These are phyloP conservation scores for Anorthoa munda DNA, from an alignment of 2,888 invertebrate genomes.

Conservation along the genomic window DNA sequence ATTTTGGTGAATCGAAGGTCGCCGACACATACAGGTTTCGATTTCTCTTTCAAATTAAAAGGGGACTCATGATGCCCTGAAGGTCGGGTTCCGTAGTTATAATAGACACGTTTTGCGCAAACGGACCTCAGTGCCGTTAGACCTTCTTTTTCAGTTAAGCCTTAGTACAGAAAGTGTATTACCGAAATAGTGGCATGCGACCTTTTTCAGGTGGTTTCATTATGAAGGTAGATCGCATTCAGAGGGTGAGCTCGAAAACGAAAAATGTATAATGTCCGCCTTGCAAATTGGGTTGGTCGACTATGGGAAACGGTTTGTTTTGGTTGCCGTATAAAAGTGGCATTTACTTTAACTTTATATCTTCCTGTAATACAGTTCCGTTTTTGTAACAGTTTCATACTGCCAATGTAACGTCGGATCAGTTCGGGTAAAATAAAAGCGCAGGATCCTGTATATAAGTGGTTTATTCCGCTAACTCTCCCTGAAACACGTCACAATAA, in stretches of 20 bases:
- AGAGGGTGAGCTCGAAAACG: constrained; percentile 28
- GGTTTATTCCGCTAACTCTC: too few species aligned
- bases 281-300: constrained; percentile 48
- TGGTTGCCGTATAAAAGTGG: background rate
- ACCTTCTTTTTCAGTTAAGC: constrained; percentile 60
- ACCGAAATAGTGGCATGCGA: constrained; percentile 54
- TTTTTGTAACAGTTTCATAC: constrained; percentile 2
- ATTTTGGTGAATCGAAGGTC: constrained; percentile 50
- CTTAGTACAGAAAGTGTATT: constrained; percentile 45
- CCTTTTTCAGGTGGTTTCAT: constrained; percentile 62
- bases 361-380: constrained; percentile 24
- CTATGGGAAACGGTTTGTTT: constrained; percentile 27
- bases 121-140: constrained; percentile 57
- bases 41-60: constrained; percentile 80
- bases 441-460: too few species aligned
- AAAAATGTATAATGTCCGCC: constrained; percentile 51
- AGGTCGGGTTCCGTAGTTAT: constrained; percentile 68
- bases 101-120: constrained; percentile 64
- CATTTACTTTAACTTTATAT: constrained; percentile 27
- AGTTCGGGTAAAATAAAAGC: too few species aligned
- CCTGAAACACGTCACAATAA: too few species aligned
- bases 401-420: too few species aligned
- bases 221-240: constrained; percentile 38
- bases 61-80: constrained; percentile 76
- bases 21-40: constrained; percentile 72